phyloP scores from a whole-genome alignment of 2,888 invertebrate genomes.

The Zygothrica quintamaculata region DNA sequence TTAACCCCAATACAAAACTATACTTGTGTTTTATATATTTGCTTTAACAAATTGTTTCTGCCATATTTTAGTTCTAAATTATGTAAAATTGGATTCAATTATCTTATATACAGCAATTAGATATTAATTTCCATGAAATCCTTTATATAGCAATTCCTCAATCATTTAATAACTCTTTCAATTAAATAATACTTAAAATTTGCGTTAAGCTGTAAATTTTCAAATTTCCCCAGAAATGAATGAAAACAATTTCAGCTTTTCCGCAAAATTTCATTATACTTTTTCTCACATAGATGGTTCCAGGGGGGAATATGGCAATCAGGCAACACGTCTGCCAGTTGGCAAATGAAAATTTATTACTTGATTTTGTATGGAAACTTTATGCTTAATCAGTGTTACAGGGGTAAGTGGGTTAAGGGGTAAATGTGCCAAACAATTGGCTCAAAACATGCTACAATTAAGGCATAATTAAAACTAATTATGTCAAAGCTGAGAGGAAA shows the following conservation, averaged over 20 bases:
- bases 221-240: too few relatives aligned
- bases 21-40: too few relatives aligned
- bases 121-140: too few relatives aligned
- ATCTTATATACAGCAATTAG: too few relatives aligned
- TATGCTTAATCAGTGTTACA: too few relatives aligned
- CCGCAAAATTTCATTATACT: not conserved
- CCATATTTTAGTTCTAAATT: too few relatives aligned
- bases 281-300: too few relatives aligned
- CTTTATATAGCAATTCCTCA: too few relatives aligned
- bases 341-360: constrained; percentile 64
- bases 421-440: constrained; percentile 39
- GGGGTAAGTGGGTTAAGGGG: not conserved
- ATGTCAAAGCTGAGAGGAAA: constrained; percentile 23
- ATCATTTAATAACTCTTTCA: not conserved
- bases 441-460: constrained; percentile 49
- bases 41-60: too few relatives aligned
- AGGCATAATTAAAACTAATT: constrained; percentile 57
- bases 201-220: not conserved
- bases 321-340: constrained; percentile 13
- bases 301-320: not conserved
- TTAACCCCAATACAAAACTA: too few relatives aligned
- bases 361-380: constrained; percentile 22
- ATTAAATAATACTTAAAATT: constrained; percentile 1
- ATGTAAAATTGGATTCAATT: too few relatives aligned
- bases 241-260: constrained; percentile 10